Base-by-base conservation (phyloP, 2,888 invertebrate genomes). In the Eupelmus urozonus region DNA sequence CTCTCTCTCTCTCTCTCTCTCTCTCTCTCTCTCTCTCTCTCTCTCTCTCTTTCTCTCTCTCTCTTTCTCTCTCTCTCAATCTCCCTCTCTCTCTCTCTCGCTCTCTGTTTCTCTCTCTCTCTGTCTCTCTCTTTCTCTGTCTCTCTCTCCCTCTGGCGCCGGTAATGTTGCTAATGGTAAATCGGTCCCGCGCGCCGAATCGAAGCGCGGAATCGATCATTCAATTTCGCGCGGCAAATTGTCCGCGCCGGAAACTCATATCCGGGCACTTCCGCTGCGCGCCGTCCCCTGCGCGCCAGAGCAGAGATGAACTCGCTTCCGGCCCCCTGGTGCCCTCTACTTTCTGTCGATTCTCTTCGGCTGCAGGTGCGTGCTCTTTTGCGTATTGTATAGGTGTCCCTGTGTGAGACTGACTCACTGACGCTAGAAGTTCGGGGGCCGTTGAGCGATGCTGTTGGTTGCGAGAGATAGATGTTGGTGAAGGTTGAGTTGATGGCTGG, bases 211-310 rank as follows among this genome's bases (percentile, higher is more conserved):
- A 89, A 87, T 88, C 89, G 89, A 89, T 89, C 88, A 92, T 92
- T 92, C 92, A 92, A 92, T 93, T 92, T 92, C 92, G 91, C 91
- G 90, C 90, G 91, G 91, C 92, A 94, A 95, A 95, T 94, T 94
- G 94, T 95, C 94, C 94, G 94, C 93, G 94, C 94, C 94, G 94
- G 94, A 94, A 94, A 93, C 94, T 95, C 94, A 95, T 95, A 94
- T 95, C 95, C 95, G 94, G 94, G 87, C 84, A 85, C 88, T 88
- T 89, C 89, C 89, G 88, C 63, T 13, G 5, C 34, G 3, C 49
- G n/a, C 9, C 23, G 4, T 42, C 7, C 20, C 40, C 34, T 29
- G 23, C 25, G 63, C 29, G 18, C 2, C 29, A 18, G 5, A 18
- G 20, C 2, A 76, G 34, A 74, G 59, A 66, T 66, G 59, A 66